Evolutionary conservation across 2,888 invertebrate genomes (phyloP), one percentile per base, ranked within the genome.

Genomic region (Tenthredo amoena): DNA sequence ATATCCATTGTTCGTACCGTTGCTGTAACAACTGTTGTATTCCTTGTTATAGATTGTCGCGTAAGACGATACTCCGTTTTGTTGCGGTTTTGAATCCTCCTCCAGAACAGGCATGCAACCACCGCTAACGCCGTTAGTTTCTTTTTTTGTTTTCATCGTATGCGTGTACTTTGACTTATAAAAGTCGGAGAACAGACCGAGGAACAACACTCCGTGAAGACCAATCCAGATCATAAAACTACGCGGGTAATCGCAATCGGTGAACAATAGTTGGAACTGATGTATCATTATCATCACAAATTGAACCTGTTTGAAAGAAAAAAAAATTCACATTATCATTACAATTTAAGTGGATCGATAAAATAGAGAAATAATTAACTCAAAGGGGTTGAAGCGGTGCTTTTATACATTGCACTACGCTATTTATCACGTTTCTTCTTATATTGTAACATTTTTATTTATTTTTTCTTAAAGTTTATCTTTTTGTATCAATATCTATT

Each of bases 161-260:
- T 93, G 92, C 85, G 91, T 95, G 94, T 98, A 98, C 91, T 96
- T 96, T 89, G 96, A 95, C 94, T 97, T 97, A 95, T 99, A 99
- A 94, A 99, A 99, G 94, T 99, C 97, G 62, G 97, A 97, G 95
- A 99, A 99, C 89, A 99, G 96, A 94, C 98, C 97, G 88, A 99
- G 95, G 96, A 99, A 99, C 93, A 99, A 95, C 90, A 99, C 95
- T 86, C 99, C 99, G 94, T 99, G 99, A 90, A 98, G 95, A 74
- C 98, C 98, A 93, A 99, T 99, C 98, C 98, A 99, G 92, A 97
- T 96, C 95, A 98, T 98, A 94, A 98, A 98, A 86, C 96, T 96
- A 90, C 97, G 96, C 9, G 99, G 99, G 94, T 99, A 99, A 93
- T 98, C 96, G 94, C 99, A 99, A 87, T 98, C 97, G 88, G 96